A percentile compares a stretch with the other conserved stretches of the same genome.
Evolutionary conservation across 2,797 vertebrate species (phyloP).

Genomic region (Numenius phaeopus): DNA sequence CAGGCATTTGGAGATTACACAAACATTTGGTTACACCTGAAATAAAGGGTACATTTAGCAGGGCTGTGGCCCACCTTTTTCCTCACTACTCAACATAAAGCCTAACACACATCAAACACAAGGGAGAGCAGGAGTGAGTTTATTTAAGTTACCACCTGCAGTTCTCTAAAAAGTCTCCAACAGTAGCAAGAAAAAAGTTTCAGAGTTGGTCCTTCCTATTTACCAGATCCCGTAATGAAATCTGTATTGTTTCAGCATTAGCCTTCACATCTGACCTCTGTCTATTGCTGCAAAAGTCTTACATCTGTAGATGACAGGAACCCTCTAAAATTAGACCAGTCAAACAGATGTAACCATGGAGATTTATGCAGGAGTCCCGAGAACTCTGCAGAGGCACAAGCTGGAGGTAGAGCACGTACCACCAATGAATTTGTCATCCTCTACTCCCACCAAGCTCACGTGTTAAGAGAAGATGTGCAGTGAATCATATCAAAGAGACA

Average conservation of each 20-base stretch:
- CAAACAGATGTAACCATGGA: slow-evolving; percentile 49
- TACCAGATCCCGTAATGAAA: not conserved
- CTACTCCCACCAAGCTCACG: slow-evolving; percentile 8
- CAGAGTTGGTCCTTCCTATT: not conserved
- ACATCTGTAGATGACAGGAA: not conserved
- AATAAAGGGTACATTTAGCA: not conserved
- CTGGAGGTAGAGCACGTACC: not conserved
- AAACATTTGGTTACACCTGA: not conserved
- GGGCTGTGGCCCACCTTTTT: not conserved
- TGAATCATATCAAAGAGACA: not conserved
- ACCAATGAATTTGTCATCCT: not conserved
- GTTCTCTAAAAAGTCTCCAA: not conserved
- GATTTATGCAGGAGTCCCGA: not conserved
- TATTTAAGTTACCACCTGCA: not conserved
- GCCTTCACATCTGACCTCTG: not conserved
- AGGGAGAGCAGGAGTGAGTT: not conserved
- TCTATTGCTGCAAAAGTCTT: not conserved
- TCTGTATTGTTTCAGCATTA: not conserved
- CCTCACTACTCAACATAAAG: not conserved
- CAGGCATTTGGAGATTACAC: not conserved
- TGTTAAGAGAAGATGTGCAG: not conserved
- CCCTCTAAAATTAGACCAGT: slow-evolving; percentile 27
- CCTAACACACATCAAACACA: not conserved
- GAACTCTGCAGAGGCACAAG: slow-evolving; percentile 12
- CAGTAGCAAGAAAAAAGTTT: not conserved